Percentiles rank a stretch among this genome's conserved stretches.
phyloP scores from a whole-genome alignment of 2,113 vertebrate species.

The Eptatretus burgeri region DNA sequence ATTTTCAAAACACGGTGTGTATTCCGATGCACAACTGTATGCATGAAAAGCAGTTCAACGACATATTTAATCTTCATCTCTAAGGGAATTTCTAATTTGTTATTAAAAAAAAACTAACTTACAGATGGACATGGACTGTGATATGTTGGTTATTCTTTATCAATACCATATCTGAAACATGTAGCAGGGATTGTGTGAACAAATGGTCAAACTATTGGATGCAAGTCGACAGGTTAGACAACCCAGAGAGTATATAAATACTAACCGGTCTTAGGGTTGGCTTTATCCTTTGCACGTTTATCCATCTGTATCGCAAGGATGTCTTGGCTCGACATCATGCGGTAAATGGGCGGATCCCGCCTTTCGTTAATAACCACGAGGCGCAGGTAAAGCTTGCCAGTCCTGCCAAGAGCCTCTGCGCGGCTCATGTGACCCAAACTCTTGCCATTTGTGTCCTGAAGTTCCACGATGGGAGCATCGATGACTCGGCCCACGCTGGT shows the following conservation, averaged over 20 bases:
- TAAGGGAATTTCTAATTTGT: no score
- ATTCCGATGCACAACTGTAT: no score
- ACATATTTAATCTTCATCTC: no score
- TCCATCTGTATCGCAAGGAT: slow-evolving; percentile 39
- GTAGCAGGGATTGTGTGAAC: no score
- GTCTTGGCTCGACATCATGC: slow-evolving; percentile 47
- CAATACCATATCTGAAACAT: no score
- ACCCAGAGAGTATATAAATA: background rate
- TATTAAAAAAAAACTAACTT: no score
- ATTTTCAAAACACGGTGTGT: no score
- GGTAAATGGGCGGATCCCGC: slow-evolving; percentile 35
- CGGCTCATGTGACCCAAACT: slow-evolving; percentile 43
- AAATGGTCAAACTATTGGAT: no score
- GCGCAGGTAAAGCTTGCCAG: slow-evolving; percentile 32
- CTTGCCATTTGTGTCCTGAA: slow-evolving; percentile 31
- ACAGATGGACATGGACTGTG: no score
- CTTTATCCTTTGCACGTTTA: slow-evolving; percentile 27
- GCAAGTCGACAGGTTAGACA: no score
- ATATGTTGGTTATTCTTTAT: no score
- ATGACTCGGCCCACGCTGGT: slow-evolving; percentile 40
- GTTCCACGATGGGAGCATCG: slow-evolving; percentile 21
- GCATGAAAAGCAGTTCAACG: no score
- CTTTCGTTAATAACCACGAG: slow-evolving; percentile 24
- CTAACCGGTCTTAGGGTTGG: slow-evolving; percentile 21
- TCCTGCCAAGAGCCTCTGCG: slow-evolving; percentile 26